Conservation (phyloP, 2,113 vertebrate species). For the Beaufortia kweichowensis region DNA sequence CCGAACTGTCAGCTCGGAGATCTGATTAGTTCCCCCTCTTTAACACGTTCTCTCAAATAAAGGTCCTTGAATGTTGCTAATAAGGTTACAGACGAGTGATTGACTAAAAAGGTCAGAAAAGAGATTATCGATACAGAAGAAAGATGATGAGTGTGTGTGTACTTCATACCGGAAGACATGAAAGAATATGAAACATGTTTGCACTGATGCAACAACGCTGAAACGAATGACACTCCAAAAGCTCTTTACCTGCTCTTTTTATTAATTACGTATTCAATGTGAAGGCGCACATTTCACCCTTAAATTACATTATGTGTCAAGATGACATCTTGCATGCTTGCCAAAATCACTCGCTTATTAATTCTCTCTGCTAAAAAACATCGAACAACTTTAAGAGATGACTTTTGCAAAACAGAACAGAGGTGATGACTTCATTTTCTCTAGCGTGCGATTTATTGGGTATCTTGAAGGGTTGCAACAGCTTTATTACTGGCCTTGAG, state of each 20-base stretch:
- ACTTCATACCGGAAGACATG: neutral
- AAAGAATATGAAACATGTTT: no score
- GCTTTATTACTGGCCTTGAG: conserved; percentile 13
- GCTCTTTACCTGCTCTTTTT: neutral
- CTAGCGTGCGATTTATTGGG: neutral
- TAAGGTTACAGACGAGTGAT: conserved; percentile 54
- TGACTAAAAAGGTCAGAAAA: conserved; percentile 60
- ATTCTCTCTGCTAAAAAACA: neutral
- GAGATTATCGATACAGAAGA: conserved; percentile 27
- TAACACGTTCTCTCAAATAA: conserved; percentile 44
- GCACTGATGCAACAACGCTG: no score
- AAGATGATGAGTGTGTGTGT: conserved; percentile 32
- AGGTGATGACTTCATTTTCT: neutral
- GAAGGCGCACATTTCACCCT: neutral
- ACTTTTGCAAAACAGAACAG: neutral
- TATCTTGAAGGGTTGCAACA: neutral
- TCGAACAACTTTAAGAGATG: neutral
- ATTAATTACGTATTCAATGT: neutral
- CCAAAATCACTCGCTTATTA: neutral
- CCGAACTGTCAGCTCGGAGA: conserved; percentile 60
- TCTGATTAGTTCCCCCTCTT: conserved; percentile 61
- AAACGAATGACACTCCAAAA: neutral
- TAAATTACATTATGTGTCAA: neutral
- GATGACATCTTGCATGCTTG: no score
- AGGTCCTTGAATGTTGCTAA: conserved; percentile 59